These are phyloP conservation scores for Serranus cabrilla DNA, from an alignment of 2,797 vertebrate species.

Conservation along the genomic window DNA sequence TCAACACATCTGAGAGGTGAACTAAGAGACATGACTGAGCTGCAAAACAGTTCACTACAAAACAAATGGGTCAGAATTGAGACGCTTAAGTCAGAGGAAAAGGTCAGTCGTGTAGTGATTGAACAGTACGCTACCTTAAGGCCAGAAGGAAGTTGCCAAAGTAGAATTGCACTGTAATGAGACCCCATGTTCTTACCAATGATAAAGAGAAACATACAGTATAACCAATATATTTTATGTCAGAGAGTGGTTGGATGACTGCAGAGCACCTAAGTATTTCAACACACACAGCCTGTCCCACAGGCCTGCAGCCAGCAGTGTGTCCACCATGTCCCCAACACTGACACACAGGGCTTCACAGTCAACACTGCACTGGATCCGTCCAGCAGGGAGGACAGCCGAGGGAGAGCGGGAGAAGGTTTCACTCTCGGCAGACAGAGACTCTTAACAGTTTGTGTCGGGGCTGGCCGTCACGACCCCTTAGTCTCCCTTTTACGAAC, in stretches of 20 bases:
- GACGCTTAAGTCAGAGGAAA: slow-evolving; percentile 30
- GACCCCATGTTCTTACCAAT: slow-evolving; percentile 34
- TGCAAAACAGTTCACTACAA: slow-evolving; percentile 41
- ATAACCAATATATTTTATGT: slow-evolving; percentile 48
- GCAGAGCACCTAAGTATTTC: slow-evolving; percentile 73
- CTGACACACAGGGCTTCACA: slow-evolving; percentile 55
- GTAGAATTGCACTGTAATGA: slow-evolving; percentile 56
- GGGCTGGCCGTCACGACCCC: neutral
- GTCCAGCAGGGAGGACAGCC: slow-evolving; percentile 58
- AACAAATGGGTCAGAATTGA: slow-evolving; percentile 21
- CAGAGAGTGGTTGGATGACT: slow-evolving; percentile 53
- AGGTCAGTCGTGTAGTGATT: slow-evolving; percentile 30
- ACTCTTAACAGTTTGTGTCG: slow-evolving; percentile 66
- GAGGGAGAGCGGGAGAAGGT: slow-evolving; percentile 36
- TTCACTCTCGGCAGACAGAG: slow-evolving; percentile 50
- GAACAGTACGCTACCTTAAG: slow-evolving; percentile 71
- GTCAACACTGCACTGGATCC: slow-evolving; percentile 67
- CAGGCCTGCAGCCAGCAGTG: slow-evolving; percentile 63
- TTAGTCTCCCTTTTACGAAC: slow-evolving; percentile 83
- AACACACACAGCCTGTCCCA: slow-evolving; percentile 61
- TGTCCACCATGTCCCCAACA: slow-evolving; percentile 47
- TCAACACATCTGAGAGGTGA: slow-evolving; percentile 2
- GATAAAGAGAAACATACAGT: slow-evolving; percentile 55
- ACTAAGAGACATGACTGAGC: slow-evolving; percentile 23
- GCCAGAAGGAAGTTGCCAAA: slow-evolving; percentile 60